Percentiles rank a stretch among this genome's conserved stretches.
Conservation (phyloP, 2,113 vertebrate genomes). For the Hydropotes inermis region DNA sequence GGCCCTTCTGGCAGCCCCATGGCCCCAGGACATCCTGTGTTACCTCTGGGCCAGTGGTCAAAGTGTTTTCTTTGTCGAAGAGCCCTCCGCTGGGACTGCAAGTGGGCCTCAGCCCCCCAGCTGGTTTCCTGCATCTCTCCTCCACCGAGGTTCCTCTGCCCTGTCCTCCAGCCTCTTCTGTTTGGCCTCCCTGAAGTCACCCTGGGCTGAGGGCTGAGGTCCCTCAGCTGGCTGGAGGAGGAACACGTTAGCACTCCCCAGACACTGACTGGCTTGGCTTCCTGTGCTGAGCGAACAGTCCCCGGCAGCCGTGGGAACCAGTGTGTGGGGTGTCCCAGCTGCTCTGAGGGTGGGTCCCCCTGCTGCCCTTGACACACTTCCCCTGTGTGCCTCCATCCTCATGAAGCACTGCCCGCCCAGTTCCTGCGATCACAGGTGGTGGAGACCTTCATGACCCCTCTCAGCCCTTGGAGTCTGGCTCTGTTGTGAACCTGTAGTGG, state of each 20-base stretch:
- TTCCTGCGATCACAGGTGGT: background rate
- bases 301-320: rapidly evolving
- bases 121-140: background rate
- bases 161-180: background rate
- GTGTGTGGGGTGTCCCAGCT: rapidly evolving
- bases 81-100: background rate
- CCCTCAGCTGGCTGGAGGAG: background rate
- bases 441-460: background rate
- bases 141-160: background rate
- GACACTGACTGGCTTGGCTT: background rate
- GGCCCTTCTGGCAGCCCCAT: background rate
- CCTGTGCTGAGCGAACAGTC: background rate
- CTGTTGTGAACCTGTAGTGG: background rate
- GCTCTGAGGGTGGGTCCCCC: background rate
- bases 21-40: background rate
- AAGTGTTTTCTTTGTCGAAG: background rate
- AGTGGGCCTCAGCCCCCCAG: background rate
- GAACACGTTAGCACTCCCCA: background rate
- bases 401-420: rapidly evolving
- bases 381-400: background rate
- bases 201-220: background rate
- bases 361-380: background rate
- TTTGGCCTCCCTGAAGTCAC: background rate
- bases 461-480: background rate
- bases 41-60: background rate